Evolutionary conservation across 2,888 invertebrate genomes (phyloP), one percentile per base, ranked within the genome.

Genomic region (Trachelus iudaicus): DNA sequence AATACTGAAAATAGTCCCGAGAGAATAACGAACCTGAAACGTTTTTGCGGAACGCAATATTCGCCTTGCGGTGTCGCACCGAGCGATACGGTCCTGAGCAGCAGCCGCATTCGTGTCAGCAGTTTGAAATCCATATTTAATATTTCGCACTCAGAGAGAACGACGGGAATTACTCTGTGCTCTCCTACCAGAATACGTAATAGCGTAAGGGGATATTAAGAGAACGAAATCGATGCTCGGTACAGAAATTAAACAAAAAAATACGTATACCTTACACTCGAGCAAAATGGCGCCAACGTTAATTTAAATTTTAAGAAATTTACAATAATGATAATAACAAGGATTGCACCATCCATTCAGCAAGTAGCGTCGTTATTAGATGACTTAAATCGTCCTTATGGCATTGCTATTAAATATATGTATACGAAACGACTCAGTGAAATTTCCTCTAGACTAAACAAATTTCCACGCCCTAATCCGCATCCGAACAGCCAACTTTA

Each of bases 391-490:
- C 56, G 15, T 56, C 23, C 23, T 23, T 23, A 56, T 23, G 15
- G 9, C 56, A 1, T 9, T 56, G 15, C 15, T 15, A 15, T 15
- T 40, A 15, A 15, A 40, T 40, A 6, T 15, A 40, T 40, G 1
- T 15, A 40, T 40, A 15, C 1, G 15, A 40, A 40, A 15, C 40
- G 15, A 56, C 23, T 9, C 56, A 23, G 56, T 23, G 1, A 56
- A 56, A 6, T 56, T 56, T 56, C 23, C 71, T 71, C 71, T 34
- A 71, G 71, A 31, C 71, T 71, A 71, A 71, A 71, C 71, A 71
- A 71, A 34, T 71, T 34, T 31, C 30, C 71, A 34, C 34, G 9
- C 31, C 71, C 34, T 31, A 31, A 71, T 71, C 71, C 71, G 31
- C 31, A 34, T 31, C 33, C 56, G 23, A 13, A 23, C 56, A 23